Conservation (phyloP, 2,888 invertebrate species). For the Drosophila algonquin region DNA sequence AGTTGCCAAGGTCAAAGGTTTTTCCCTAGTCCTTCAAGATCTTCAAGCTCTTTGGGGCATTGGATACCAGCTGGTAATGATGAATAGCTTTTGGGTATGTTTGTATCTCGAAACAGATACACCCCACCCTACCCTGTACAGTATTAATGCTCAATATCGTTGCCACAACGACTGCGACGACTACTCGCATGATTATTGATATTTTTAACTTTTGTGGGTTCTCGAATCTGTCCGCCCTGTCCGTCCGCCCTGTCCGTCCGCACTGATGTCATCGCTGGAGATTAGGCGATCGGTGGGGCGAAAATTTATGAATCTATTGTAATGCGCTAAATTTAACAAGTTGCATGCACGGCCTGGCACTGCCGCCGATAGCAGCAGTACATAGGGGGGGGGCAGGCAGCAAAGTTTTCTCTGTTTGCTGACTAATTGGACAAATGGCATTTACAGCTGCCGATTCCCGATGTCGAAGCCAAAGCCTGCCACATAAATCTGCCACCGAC, state of each 20-base stretch:
- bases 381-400: slow-evolving; percentile 1
- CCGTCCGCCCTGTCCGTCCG: slow-evolving; percentile 41
- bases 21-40: no score
- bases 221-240: slow-evolving; percentile 38
- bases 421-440: slow-evolving; percentile 77
- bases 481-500: slow-evolving; percentile 60
- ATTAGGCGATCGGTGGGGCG: slow-evolving; percentile 56
- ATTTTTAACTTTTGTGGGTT: slow-evolving; percentile 34
- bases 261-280: slow-evolving; percentile 65
- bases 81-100: no score
- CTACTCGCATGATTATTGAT: slow-evolving; percentile 32
- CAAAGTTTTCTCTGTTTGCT: slow-evolving; percentile 38
- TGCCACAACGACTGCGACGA: slow-evolving; percentile 23
- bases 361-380: neutral
- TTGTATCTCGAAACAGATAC: neutral
- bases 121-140: neutral
- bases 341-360: slow-evolving; percentile 47
- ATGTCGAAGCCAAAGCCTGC: slow-evolving; percentile 20
- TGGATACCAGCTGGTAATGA: no score
- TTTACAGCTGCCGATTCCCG: slow-evolving; percentile 68
- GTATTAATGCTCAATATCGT: slow-evolving; percentile 7
- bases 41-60: no score
- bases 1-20: no score
- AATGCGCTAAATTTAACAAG: slow-evolving; percentile 77
- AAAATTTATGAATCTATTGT: slow-evolving; percentile 73